Conservation (phyloP, 2,113 vertebrate genomes). For the Rhea pennata region DNA sequence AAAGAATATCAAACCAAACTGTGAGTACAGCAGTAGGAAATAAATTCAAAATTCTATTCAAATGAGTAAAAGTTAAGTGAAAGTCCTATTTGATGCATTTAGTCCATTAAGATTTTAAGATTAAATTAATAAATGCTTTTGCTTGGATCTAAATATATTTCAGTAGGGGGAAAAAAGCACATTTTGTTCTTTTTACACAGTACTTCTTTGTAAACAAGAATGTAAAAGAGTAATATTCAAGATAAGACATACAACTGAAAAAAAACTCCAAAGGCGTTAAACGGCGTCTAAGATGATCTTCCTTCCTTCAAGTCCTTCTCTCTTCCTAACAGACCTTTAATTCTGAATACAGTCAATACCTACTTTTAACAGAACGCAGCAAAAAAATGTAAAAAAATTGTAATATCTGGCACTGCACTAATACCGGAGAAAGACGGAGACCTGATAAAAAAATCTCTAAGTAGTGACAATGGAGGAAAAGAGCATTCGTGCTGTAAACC, state of each 20-base stretch:
- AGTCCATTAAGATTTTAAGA: background rate
- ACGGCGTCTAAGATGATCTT: background rate
- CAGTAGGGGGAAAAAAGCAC: background rate
- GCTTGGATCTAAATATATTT: background rate
- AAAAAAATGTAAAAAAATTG: background rate
- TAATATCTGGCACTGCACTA: background rate
- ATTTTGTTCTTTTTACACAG: background rate
- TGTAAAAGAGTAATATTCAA: background rate
- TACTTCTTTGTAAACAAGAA: background rate
- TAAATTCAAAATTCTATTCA: background rate
- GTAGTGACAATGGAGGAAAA: background rate
- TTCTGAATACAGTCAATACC: background rate
- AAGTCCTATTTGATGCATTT: background rate
- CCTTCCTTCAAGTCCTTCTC: background rate
- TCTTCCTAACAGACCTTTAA: background rate
- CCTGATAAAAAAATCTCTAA: background rate
- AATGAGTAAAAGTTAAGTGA: background rate
- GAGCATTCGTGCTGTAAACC: background rate
- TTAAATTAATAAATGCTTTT: background rate
- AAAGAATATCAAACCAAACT: slow-evolving; percentile 8
- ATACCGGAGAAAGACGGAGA: background rate
- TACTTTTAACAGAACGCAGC: background rate
- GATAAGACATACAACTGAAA: background rate
- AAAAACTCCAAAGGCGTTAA: background rate
- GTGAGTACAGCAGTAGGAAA: background rate